phyloP scores from a whole-genome alignment of 2,888 invertebrate species.

The Drosophila meridiana region DNA sequence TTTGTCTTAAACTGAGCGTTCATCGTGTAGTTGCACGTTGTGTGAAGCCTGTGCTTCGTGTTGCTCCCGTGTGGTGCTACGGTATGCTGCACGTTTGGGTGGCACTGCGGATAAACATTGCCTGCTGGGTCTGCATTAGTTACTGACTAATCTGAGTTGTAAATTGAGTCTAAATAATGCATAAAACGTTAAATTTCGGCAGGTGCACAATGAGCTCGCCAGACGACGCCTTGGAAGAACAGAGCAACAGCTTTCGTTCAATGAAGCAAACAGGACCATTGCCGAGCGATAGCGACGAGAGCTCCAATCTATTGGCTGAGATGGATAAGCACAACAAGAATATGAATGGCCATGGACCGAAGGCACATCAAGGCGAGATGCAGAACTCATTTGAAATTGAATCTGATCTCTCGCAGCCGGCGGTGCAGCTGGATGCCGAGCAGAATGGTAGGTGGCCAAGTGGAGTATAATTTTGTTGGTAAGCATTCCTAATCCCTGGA shows the following conservation, averaged over 20 bases:
- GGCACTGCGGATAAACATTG: not conserved
- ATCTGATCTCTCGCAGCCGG: slow-evolving; percentile 6
- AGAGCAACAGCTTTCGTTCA: not conserved
- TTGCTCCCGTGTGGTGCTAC: not conserved
- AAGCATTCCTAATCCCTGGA: not conserved
- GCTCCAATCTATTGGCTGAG: not conserved
- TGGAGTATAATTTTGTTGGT: too few species aligned
- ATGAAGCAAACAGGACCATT: not conserved
- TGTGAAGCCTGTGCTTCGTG: not conserved
- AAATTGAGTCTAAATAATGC: not conserved
- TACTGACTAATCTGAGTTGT: not conserved
- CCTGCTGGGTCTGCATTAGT: not conserved
- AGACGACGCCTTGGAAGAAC: slow-evolving; percentile 3
- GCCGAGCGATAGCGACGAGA: not conserved
- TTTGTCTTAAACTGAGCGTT: not conserved
- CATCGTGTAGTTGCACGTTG: not conserved
- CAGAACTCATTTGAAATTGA: not conserved
- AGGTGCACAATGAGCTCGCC: slow-evolving; percentile 33
- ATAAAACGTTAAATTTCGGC: not conserved
- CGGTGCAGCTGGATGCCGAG: not conserved
- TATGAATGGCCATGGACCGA: not conserved
- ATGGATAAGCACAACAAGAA: not conserved
- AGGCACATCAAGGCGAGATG: not conserved
- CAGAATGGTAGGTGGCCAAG: slow-evolving; percentile 16
- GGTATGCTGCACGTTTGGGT: not conserved